Evolutionary conservation across 2,113 vertebrate species (phyloP).

Genomic region (Circaetus gallicus): DNA sequence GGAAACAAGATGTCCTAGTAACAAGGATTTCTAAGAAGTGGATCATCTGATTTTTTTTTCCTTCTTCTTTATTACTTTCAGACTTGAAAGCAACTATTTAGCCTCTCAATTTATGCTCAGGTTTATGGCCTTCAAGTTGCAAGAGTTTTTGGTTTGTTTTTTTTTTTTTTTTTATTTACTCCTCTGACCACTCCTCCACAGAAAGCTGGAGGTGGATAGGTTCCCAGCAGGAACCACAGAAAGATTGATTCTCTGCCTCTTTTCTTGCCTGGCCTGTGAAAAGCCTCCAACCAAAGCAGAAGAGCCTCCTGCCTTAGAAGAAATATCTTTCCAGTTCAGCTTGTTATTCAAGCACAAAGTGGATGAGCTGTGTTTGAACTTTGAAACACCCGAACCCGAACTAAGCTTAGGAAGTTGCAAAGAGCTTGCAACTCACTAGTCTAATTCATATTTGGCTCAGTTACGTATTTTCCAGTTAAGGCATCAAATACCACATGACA

Average conservation of each 20-base stretch:
- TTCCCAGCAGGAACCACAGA: not conserved
- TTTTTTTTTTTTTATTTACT: not conserved
- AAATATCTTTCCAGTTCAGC: constrained; percentile 1
- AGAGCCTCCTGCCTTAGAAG: not conserved
- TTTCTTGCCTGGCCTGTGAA: not conserved
- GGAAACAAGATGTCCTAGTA: constrained; percentile 4
- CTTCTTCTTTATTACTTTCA: not conserved
- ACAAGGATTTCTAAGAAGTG: not conserved
- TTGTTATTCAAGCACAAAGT: constrained; percentile 6
- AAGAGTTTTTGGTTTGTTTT: not conserved
- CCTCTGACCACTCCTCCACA: not conserved
- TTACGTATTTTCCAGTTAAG: constrained; percentile 51
- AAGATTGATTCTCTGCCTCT: not conserved
- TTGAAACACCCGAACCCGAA: constrained; percentile 24
- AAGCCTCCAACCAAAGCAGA: not conserved
- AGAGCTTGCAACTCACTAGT: constrained; percentile 14
- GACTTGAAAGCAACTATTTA: not conserved
- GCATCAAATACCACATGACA: constrained; percentile 49
- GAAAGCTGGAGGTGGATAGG: not conserved
- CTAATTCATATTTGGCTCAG: constrained; percentile 46
- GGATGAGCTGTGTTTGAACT: constrained; percentile 37
- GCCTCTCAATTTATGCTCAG: not conserved
- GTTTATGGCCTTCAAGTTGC: not conserved
- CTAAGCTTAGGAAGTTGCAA: constrained; percentile 7
- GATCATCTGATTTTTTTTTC: not conserved